Percentiles rank a stretch among this genome's conserved stretches.
phyloP scores from a whole-genome alignment of 1,140 invertebrate genomes.

The Caerostris darwini region DNA sequence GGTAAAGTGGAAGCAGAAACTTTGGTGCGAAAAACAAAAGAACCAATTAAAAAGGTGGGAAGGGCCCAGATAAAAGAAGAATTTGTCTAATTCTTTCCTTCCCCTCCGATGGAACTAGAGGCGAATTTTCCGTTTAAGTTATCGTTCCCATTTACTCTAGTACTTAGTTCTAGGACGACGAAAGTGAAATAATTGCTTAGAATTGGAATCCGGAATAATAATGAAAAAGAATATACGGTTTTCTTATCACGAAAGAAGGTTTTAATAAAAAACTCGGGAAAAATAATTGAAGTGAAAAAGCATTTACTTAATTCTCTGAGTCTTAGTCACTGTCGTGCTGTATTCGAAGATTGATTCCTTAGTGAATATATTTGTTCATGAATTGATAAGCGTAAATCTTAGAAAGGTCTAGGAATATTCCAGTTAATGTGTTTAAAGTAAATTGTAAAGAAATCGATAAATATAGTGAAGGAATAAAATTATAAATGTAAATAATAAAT shows the following conservation, averaged over 20 bases:
- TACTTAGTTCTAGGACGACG: neutral
- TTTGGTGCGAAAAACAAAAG: neutral
- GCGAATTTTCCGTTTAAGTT: slow-evolving; percentile 9
- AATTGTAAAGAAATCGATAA: too few relatives aligned
- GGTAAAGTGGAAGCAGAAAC: neutral
- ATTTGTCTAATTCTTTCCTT: slow-evolving; percentile 2
- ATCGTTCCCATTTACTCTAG: neutral
- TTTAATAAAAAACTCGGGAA: neutral
- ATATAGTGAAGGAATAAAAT: too few relatives aligned
- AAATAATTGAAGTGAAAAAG: neutral
- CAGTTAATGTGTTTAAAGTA: too few relatives aligned
- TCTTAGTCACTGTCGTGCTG: too few relatives aligned
- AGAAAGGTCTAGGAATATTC: too few relatives aligned
- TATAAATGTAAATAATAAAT: too few relatives aligned
- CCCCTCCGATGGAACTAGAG: neutral
- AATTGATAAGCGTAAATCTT: too few relatives aligned
- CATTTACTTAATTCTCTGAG: too few relatives aligned
- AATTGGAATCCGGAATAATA: neutral
- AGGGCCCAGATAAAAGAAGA: neutral
- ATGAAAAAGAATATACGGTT: neutral
- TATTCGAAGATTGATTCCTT: too few relatives aligned
- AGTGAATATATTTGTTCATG: too few relatives aligned
- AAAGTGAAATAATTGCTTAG: neutral
- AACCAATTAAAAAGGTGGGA: neutral
- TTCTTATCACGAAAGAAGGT: neutral